Evolutionary conservation across 2,113 vertebrate genomes (phyloP).

Genomic region (Zosterops pallidus): DNA sequence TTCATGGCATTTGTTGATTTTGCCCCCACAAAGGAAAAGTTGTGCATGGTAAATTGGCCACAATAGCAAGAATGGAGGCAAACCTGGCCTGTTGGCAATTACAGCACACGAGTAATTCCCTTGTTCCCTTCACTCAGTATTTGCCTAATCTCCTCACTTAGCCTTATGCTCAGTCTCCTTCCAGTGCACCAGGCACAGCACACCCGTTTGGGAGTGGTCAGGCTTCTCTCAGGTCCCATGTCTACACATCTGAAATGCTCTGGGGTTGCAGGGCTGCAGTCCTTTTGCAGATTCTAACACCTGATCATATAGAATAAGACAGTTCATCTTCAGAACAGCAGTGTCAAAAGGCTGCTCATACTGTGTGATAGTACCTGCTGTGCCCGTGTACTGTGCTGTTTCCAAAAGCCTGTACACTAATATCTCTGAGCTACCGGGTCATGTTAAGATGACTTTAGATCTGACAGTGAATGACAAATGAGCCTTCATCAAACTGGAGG

Average conservation of each 20-base stretch:
- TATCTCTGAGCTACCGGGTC: neutral
- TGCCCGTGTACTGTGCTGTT: neutral
- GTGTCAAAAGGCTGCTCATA: neutral
- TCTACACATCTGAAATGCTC: neutral
- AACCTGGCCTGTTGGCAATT: neutral
- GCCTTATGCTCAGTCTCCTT: neutral
- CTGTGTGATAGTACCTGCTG: neutral
- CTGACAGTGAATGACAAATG: neutral
- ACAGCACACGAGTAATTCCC: neutral
- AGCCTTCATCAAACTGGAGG: neutral
- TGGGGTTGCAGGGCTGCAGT: neutral
- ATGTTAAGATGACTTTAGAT: neutral
- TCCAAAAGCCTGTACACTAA: neutral
- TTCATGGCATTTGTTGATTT: neutral
- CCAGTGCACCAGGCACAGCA: neutral
- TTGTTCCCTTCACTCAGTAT: neutral
- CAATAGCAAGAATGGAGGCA: neutral
- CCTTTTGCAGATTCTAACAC: neutral
- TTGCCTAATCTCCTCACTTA: neutral
- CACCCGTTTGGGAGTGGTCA: neutral
- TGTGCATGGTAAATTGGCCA: neutral
- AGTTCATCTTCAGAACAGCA: neutral
- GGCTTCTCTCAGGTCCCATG: neutral
- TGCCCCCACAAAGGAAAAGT: neutral
- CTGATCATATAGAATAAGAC: fast-evolving